Evolutionary conservation across 2,797 vertebrate species (phyloP), one percentile per base, ranked within the genome.

Genomic region (Smutsia gigantea): DNA sequence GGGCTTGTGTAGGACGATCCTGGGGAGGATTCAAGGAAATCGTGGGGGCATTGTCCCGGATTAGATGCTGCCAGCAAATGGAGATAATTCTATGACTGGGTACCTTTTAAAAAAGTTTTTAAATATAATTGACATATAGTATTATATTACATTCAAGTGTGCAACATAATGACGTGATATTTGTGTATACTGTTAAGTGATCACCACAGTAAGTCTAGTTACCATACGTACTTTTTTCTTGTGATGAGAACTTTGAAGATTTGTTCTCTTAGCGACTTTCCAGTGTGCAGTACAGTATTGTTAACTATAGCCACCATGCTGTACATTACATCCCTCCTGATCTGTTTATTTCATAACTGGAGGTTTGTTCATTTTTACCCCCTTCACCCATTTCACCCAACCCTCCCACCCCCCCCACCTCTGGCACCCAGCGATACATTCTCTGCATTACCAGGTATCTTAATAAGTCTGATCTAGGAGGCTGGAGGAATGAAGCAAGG

Each of bases 391-490:
- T 49, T 37, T 75, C 4, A 1, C 15, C 69, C 13, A 19, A 9
- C 46, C n/a, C 42, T 46, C 42, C 15, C 21, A 42, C 7, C 18
- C 31, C 69, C n/a, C 31, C n/a, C n/a, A 10, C 19, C 39, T 25
- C 29, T n/a, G 59, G 59, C 39, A 14, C 5, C 42, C 39, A n/a
- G 39, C 29, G 0, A 23, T n/a, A 59, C 49, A 31, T 87, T 59
- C 55, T 74, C 55, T 74, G 31, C 4, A 4, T 37, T 77, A 31
- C 34, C 5, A 29, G 25, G 31, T 21, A 66, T 78, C 61, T 81
- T n/a, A 34, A 5, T 15, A 49, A 55, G 46, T n/a, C 17, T 29
- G 2, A 1, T 31, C 61, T 59, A 6, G 0, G 1, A 68, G 23
- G 10, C 0, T 34, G 49, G 53, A 42, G 19, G 19, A 68, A 53